Conservation (phyloP, 2,113 vertebrate genomes). For the Dromiciops gliroides region DNA sequence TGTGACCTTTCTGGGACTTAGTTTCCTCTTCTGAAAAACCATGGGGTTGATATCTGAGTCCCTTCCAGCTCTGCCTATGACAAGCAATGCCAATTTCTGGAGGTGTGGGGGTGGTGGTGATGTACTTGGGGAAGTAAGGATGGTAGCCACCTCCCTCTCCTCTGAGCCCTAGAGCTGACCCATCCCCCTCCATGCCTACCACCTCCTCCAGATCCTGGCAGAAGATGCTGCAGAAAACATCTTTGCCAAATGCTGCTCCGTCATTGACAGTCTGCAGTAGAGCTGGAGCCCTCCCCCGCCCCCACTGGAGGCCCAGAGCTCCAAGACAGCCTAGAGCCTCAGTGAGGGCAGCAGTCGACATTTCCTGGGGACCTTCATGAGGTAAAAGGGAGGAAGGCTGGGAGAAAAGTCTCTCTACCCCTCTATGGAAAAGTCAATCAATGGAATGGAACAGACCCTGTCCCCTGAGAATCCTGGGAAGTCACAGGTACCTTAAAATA, state of each 20-base stretch:
- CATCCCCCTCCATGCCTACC: neutral
- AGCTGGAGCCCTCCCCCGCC: neutral
- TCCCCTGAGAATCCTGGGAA: neutral
- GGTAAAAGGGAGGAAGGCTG: neutral
- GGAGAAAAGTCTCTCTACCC: neutral
- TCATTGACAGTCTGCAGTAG: constrained; percentile 48
- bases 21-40: neutral
- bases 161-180: neutral
- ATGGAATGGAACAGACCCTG: neutral
- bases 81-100: neutral
- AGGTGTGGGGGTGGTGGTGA: no score
- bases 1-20: neutral
- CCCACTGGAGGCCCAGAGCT: neutral
- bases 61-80: neutral
- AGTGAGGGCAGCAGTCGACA: fast-evolving
- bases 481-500: neutral
- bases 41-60: neutral
- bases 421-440: neutral
- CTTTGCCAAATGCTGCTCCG: constrained; percentile 59
- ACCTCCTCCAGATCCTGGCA: constrained; percentile 51
- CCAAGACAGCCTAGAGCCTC: neutral
- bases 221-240: constrained; percentile 51
- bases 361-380: neutral
- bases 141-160: no score
- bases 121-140: neutral